These are phyloP conservation scores for Acanthosepion esculentum DNA, from an alignment of 2,888 invertebrate species.

Conservation along the genomic window DNA sequence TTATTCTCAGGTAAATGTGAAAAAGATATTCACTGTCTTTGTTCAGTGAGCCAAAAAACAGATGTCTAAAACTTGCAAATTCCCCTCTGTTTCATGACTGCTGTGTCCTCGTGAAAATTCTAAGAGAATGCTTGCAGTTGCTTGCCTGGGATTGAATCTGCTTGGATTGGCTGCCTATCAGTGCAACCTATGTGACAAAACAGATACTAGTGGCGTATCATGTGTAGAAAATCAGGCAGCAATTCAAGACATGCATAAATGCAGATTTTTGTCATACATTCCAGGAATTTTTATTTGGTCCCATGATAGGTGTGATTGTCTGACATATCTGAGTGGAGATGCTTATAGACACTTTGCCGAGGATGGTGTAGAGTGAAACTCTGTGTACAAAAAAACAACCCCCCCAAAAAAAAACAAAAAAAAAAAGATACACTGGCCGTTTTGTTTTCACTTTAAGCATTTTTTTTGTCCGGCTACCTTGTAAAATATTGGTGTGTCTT, in stretches of 20 bases:
- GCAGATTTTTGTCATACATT: background rate
- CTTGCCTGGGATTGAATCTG: slow-evolving; percentile 4
- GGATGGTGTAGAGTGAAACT: background rate
- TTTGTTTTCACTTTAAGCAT: background rate
- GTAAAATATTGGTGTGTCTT: background rate
- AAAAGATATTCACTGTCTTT: too few relatives aligned
- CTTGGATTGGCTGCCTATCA: background rate
- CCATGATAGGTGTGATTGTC: background rate
- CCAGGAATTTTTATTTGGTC: background rate
- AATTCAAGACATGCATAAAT: background rate
- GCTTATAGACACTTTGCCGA: background rate
- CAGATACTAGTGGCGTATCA: background rate
- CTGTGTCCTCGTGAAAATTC: background rate
- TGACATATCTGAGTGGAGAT: background rate
- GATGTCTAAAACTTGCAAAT: background rate
- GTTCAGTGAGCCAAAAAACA: background rate
- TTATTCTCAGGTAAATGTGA: too few relatives aligned
- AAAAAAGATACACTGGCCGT: background rate
- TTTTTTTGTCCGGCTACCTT: background rate
- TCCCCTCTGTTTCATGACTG: background rate
- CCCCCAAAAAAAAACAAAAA: background rate
- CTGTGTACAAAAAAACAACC: background rate
- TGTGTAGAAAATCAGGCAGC: background rate
- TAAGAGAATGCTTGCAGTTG: background rate
- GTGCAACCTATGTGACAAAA: background rate